Evolutionary conservation across 2,888 invertebrate species (phyloP).

Genomic region (Himalopsyche kuldschensis): DNA sequence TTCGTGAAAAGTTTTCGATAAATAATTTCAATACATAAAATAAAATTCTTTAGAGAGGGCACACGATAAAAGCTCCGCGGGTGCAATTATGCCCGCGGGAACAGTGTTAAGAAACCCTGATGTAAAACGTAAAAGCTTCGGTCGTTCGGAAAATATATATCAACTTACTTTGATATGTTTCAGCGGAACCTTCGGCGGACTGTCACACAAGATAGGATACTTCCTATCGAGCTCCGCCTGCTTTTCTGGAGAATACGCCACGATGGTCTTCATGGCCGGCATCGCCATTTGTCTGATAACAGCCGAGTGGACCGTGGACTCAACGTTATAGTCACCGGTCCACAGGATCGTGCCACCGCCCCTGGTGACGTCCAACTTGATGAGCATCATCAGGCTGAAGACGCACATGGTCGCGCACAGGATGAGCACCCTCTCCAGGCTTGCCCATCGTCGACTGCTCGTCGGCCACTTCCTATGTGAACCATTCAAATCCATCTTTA

Average conservation of each 20-base stretch:
- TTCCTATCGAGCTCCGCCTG: constrained; percentile 58
- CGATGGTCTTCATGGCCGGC: constrained; percentile 60
- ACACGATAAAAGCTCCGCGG: no score
- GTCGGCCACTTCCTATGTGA: constrained; percentile 36
- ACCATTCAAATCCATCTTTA: constrained; percentile 35
- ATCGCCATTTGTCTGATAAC: constrained; percentile 38
- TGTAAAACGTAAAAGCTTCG: no score
- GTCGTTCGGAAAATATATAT: not conserved
- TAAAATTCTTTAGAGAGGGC: no score
- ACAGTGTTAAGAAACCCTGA: no score
- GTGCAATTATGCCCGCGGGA: no score
- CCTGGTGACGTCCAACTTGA: constrained; percentile 32
- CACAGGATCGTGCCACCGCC: constrained; percentile 16
- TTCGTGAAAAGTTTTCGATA: no score
- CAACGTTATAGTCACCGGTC: constrained; percentile 8
- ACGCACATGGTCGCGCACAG: constrained; percentile 32
- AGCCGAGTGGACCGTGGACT: not conserved
- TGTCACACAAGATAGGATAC: constrained; percentile 52
- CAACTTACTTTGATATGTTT: constrained; percentile 50
- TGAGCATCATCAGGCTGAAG: constrained; percentile 38
- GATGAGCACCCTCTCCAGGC: constrained; percentile 33
- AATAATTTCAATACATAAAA: no score
- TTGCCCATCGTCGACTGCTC: constrained; percentile 28
- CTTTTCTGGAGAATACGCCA: constrained; percentile 63
- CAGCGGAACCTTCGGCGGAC: constrained; percentile 49